Conservation (phyloP, 2,888 invertebrate genomes). For the Eudiplozoon nipponicum region DNA sequence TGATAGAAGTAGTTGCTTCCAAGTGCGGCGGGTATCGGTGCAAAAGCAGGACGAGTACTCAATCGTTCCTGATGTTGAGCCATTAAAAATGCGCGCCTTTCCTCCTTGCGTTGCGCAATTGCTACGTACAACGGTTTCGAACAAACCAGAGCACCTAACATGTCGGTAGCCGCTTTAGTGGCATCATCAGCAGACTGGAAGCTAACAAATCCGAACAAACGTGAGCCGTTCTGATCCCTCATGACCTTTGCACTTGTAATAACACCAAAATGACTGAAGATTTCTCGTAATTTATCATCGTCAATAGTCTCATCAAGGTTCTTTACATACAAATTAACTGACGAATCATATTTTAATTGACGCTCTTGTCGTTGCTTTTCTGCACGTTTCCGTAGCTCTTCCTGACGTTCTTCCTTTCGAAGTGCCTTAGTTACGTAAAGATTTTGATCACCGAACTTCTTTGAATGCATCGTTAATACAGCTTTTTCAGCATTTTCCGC, state of each 20-base stretch:
- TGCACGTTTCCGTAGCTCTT: constrained; percentile 71
- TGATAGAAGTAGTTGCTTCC: no score
- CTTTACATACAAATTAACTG: constrained; percentile 91
- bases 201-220: constrained; percentile 91
- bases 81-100: constrained; percentile 37
- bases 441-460: constrained; percentile 9
- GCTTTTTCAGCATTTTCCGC: constrained; percentile 56
- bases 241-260: constrained; percentile 71
- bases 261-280: constrained; percentile 72
- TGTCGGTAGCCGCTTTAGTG: constrained; percentile 88
- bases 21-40: no score
- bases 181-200: constrained; percentile 88
- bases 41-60: no score
- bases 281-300: constrained; percentile 68
- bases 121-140: constrained; percentile 91
- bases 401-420: constrained; percentile 89
- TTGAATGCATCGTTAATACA: constrained; percentile 14
- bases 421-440: constrained; percentile 87
- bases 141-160: constrained; percentile 85
- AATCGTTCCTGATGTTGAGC: no score
- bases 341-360: constrained; percentile 40
- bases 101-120: constrained; percentile 87
- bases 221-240: constrained; percentile 35
- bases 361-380: constrained; percentile 73
- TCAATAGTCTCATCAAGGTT: constrained; percentile 89